These are phyloP conservation scores for Kradibia gibbosae DNA, from an alignment of 1,140 invertebrate genomes.

Conservation along the genomic window DNA sequence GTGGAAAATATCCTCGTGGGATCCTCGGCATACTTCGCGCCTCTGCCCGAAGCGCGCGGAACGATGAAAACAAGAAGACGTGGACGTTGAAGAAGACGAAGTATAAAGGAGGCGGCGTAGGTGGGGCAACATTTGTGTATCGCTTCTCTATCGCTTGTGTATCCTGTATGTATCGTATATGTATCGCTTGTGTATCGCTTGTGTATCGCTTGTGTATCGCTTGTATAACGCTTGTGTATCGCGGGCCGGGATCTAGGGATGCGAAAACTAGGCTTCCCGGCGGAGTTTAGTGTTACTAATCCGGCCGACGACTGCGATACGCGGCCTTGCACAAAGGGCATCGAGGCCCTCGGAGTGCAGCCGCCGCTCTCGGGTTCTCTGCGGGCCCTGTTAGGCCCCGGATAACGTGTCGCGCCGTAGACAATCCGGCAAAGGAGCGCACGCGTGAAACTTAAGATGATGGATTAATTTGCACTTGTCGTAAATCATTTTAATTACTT, in stretches of 20 bases:
- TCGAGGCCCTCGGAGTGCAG: background rate
- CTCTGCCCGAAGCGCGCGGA: too few relatives aligned
- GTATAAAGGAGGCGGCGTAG: background rate
- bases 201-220: constrained; percentile 16
- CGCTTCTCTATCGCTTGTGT: background rate
- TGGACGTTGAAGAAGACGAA: background rate
- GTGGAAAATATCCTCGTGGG: constrained; percentile 52
- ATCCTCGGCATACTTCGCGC: background rate
- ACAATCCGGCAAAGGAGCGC: too few relatives aligned
- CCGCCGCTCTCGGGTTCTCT: background rate
- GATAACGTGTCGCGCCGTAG: background rate
- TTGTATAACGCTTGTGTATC: constrained; percentile 18
- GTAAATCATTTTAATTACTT: background rate
- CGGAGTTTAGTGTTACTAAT: constrained; percentile 62
- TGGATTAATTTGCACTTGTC: background rate
- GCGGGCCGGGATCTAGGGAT: constrained; percentile 31
- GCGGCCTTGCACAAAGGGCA: constrained; percentile 30
- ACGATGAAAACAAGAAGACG: background rate
- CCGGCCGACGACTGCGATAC: constrained; percentile 52
- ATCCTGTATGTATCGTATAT: too few relatives aligned
- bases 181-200: background rate
- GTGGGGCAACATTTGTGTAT: too few relatives aligned
- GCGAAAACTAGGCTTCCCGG: constrained; percentile 7
- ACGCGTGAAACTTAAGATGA: background rate
- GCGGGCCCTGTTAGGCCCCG: background rate